Conservation (phyloP, 2,113 vertebrate species). For the Apaloderma vittatum region DNA sequence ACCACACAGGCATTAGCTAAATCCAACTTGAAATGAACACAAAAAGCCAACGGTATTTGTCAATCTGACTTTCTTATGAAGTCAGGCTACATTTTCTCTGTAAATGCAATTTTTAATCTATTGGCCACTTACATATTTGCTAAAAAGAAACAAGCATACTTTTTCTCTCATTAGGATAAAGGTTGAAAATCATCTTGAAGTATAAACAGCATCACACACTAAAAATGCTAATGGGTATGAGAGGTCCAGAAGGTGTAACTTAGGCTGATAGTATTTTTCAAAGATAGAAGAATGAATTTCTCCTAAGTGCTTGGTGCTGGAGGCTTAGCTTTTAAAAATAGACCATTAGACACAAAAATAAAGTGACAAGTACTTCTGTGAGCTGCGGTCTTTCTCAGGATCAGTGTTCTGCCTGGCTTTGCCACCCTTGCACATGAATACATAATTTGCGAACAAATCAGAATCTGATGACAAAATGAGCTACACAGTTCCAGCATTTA, state of each 20-base stretch:
- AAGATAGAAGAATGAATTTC: background rate
- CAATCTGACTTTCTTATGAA: conserved; percentile 4
- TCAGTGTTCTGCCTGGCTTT: background rate
- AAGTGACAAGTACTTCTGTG: background rate
- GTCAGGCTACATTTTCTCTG: background rate
- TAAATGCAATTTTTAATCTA: conserved; percentile 18
- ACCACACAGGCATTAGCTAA: conserved; percentile 1
- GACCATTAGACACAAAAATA: background rate
- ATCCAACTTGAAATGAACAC: conserved; percentile 32
- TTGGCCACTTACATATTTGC: background rate
- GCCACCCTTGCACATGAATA: background rate
- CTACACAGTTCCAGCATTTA: background rate
- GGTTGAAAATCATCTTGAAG: conserved; percentile 23
- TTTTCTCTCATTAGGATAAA: conserved; percentile 32
- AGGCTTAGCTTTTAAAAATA: conserved; percentile 14
- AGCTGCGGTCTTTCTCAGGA: background rate
- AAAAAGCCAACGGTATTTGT: background rate
- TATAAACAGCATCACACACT: background rate
- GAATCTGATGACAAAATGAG: background rate
- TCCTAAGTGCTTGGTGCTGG: background rate
- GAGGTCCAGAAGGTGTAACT: background rate
- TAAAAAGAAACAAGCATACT: background rate
- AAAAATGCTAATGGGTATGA: background rate
- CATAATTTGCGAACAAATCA: background rate
- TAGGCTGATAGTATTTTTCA: background rate